Conservation (phyloP, 2,888 invertebrate genomes). For the Diaperis boleti region DNA sequence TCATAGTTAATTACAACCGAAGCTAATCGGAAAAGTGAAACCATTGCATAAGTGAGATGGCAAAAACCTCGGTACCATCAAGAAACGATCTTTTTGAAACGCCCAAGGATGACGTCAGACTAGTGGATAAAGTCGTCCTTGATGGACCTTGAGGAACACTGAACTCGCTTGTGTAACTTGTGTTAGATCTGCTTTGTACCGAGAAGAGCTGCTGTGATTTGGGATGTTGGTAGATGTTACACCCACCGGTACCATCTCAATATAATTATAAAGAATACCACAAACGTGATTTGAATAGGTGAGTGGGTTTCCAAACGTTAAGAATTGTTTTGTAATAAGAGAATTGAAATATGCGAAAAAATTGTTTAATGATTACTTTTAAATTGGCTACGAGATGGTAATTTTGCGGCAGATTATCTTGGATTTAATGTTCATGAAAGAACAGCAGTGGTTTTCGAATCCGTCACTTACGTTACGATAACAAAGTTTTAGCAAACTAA, state of each 20-base stretch:
- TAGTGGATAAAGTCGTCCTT: conserved; percentile 41
- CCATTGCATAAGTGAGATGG: conserved; percentile 17
- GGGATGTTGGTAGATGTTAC: conserved; percentile 28
- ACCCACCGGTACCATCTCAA: conserved; percentile 22
- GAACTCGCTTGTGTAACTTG: conserved; percentile 29
- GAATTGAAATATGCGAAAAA: conserved; percentile 16
- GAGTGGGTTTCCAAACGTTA: background rate
- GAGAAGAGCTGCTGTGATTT: conserved; percentile 2
- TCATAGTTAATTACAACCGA: conserved; percentile 12
- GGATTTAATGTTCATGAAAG: background rate
- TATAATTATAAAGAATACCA: conserved; percentile 16
- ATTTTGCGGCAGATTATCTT: conserved; percentile 25
- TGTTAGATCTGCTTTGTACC: background rate
- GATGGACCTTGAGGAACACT: conserved; percentile 43
- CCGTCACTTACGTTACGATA: conserved; percentile 1
- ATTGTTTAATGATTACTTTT: conserved; percentile 9
- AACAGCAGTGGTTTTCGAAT: conserved; percentile 4
- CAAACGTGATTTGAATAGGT: conserved; percentile 12
- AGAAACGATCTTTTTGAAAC: conserved; percentile 15
- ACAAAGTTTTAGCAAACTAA: background rate
- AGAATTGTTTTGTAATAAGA: conserved; percentile 19
- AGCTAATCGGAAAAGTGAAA: conserved; percentile 15
- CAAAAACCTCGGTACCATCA: conserved; percentile 8
- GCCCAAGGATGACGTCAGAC: conserved; percentile 29
- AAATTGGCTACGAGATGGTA: conserved; percentile 15